These are phyloP conservation scores for Panthera leo DNA, from an alignment of 2,113 vertebrate species.

Conservation along the genomic window DNA sequence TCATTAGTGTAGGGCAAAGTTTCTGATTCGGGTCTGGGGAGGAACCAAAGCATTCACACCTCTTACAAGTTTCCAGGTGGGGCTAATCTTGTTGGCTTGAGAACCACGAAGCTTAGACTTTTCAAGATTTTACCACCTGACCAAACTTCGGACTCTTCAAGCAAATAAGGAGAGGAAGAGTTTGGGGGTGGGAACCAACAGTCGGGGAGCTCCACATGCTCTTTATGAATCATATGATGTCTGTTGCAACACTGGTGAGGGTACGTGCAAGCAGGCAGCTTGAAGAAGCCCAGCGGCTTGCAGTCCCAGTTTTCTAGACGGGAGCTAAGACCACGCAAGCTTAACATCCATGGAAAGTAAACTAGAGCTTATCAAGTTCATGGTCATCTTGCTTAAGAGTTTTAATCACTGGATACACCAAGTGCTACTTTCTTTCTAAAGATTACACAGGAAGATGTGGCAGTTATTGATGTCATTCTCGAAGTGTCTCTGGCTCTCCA, in stretches of 20 bases:
- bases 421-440: neutral
- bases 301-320: neutral
- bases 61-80: neutral
- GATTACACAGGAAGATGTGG: neutral
- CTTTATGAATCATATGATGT: neutral
- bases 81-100: neutral
- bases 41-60: neutral
- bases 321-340: neutral
- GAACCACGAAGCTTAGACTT: neutral
- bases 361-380: neutral
- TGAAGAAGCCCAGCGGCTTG: neutral
- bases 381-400: neutral
- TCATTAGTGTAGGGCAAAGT: neutral
- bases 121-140: neutral
- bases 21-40: neutral
- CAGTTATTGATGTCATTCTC: neutral
- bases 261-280: neutral
- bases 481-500: neutral
- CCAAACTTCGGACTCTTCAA: neutral
- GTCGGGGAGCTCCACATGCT: neutral
- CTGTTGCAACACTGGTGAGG: neutral
- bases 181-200: neutral
- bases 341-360: neutral
- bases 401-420: neutral
- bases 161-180: neutral